phyloP scores from a whole-genome alignment of 2,888 invertebrate genomes.

The Chironomus tentans region DNA sequence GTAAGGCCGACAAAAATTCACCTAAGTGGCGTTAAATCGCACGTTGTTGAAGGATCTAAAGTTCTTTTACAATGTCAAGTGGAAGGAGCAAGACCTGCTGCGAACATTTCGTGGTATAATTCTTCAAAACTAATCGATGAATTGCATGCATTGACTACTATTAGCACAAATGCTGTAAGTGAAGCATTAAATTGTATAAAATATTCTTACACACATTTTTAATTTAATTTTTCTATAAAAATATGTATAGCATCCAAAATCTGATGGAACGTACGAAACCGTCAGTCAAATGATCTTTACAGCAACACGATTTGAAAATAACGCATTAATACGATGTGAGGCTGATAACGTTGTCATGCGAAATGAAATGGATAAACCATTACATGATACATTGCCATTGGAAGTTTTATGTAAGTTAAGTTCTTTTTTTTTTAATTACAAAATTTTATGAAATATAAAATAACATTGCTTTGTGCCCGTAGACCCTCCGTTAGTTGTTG shows the following conservation, averaged over 20 bases:
- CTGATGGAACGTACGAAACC: constrained; percentile 71
- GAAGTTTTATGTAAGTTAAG: constrained; percentile 80
- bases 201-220: constrained; percentile 8
- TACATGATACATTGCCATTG: constrained; percentile 59
- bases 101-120: constrained; percentile 78
- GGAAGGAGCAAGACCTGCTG: constrained; percentile 72
- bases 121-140: constrained; percentile 45
- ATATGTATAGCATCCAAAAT: constrained; percentile 44
- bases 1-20: constrained; percentile 72
- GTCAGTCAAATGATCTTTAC: constrained; percentile 68
- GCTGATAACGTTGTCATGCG: constrained; percentile 73
- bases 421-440: too few species aligned
- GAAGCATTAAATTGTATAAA: constrained; percentile 12
- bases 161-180: constrained; percentile 23
- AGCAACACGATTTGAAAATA: constrained; percentile 74
- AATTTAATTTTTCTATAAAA: constrained; percentile 29
- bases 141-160: constrained; percentile 1
- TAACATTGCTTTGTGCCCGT: constrained; percentile 32
- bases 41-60: constrained; percentile 70
- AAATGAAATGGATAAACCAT: constrained; percentile 62
- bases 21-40: constrained; percentile 64
- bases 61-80: constrained; percentile 70
- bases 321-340: constrained; percentile 66
- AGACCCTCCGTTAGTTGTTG: constrained; percentile 79
- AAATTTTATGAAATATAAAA: too few species aligned